Evolutionary conservation across 2,888 invertebrate species (phyloP), one percentile per base, ranked within the genome.

Genomic region (Enchytraeus crypticus): DNA sequence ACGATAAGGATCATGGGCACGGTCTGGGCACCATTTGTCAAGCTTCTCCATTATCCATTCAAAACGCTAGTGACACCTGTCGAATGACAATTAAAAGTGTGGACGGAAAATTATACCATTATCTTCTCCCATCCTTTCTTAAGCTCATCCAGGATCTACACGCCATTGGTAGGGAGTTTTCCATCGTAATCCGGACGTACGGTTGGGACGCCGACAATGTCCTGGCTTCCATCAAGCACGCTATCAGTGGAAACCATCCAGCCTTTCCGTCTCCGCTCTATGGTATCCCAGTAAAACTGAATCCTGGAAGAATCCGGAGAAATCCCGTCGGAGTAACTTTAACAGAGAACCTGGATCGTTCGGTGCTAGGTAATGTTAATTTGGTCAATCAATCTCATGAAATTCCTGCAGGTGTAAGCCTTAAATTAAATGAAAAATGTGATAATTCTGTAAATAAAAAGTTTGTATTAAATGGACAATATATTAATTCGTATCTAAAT

Each of bases 101-200:
- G 18, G 72, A 74, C 51, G 72, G 73, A 23, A 70, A 67, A 34
- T 71, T 55, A 4, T 78, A 77, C 62, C 77, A 78, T 66, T 77
- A 78, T 62, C 71, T 78, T 30, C 67, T 78, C 3, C 77, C 77
- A 1, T 72, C 76, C 2, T 71, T 78, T 32, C 75, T 76, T 59
- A 70, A 71, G 51, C 69, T 75, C 3, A 68, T 78, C 33, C 66
- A 71, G 45, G 59, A 71, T 51, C 70, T 78, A 1, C 62, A 66
- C 27, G 65, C 71, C 55, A 60, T 66, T 0, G 63, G 67, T 26
- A 64, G 77, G 30, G 73, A 76, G 49, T 78, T 75, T 62, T 67
- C 72, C 26, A 68, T 78, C 46, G 68, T 78, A 21, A 69, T 78
- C 51, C 66, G 78, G 51, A 77, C 78, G 4, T 77, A 75, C 62